Percentiles rank a stretch among this genome's conserved stretches.
phyloP scores from a whole-genome alignment of 2,113 vertebrate species.

The Nerophis ophidion region DNA sequence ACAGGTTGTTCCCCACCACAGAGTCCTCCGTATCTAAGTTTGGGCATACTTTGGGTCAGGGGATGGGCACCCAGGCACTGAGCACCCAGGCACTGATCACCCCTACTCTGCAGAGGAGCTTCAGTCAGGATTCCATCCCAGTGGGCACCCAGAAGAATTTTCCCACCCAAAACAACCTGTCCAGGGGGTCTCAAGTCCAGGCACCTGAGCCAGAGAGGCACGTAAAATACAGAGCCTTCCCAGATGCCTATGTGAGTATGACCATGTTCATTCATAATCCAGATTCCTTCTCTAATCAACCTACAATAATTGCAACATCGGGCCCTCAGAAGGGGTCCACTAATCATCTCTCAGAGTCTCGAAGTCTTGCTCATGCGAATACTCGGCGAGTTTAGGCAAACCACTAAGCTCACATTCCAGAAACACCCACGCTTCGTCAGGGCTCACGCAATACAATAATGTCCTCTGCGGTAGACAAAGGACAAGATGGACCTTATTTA shows the following conservation, averaged over 20 bases:
- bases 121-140: no score
- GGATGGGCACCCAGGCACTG: not conserved
- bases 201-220: slow-evolving; percentile 36
- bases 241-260: slow-evolving; percentile 76
- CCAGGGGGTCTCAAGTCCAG: slow-evolving; percentile 32
- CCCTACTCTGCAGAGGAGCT: no score
- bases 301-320: no score
- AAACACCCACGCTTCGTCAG: not conserved
- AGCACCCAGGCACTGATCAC: no score
- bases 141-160: slow-evolving; percentile 31
- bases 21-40: slow-evolving; percentile 34
- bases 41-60: slow-evolving; percentile 14
- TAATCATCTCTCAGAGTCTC: no score
- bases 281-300: no score
- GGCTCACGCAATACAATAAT: no score
- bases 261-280: no score
- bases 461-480: no score
- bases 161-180: slow-evolving; percentile 23
- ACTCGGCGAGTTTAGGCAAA: not conserved
- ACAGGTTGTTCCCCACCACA: slow-evolving; percentile 6
- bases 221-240: slow-evolving; percentile 58
- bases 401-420: not conserved
- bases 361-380: no score
- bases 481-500: no score
- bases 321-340: no score